A percentile compares a stretch with the other conserved stretches of the same genome.
Evolutionary conservation across 1,140 invertebrate genomes (phyloP).

Genomic region (Brachystomella parvula): DNA sequence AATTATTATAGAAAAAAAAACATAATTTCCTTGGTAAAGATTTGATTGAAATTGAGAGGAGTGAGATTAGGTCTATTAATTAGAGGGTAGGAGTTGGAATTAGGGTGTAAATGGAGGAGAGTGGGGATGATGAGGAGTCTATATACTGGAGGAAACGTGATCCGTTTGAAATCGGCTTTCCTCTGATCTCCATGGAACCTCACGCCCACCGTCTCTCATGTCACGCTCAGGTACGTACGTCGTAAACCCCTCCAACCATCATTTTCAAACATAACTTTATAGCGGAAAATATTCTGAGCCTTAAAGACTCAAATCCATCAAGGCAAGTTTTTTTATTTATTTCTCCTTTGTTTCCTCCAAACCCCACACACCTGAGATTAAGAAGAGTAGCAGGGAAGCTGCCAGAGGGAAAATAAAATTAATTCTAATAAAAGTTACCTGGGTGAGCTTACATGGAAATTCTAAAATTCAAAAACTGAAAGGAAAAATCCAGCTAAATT

Average conservation of each 20-base stretch:
- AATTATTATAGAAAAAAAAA: not conserved
- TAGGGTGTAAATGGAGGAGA: not conserved
- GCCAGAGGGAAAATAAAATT: too few relatives aligned
- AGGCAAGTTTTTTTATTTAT: not conserved
- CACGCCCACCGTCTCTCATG: slow-evolving; percentile 18
- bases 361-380: too few relatives aligned
- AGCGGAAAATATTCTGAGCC: too few relatives aligned
- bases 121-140: not conserved
- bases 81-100: not conserved
- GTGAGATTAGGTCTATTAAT: not conserved
- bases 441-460: too few relatives aligned
- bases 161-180: not conserved
- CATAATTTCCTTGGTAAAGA: not conserved
- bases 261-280: too few relatives aligned
- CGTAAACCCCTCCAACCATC: not conserved
- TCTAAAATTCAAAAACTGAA: too few relatives aligned
- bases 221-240: slow-evolving; percentile 3
- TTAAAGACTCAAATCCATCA: not conserved
- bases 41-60: not conserved
- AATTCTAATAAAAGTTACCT: too few relatives aligned
- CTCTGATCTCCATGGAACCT: slow-evolving; percentile 8
- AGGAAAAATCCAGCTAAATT: too few relatives aligned
- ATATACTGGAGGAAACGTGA: not conserved
- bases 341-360: too few relatives aligned
- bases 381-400: too few relatives aligned